phyloP scores from a whole-genome alignment of 2,113 vertebrate species.

The Myrmophylax atrothorax region DNA sequence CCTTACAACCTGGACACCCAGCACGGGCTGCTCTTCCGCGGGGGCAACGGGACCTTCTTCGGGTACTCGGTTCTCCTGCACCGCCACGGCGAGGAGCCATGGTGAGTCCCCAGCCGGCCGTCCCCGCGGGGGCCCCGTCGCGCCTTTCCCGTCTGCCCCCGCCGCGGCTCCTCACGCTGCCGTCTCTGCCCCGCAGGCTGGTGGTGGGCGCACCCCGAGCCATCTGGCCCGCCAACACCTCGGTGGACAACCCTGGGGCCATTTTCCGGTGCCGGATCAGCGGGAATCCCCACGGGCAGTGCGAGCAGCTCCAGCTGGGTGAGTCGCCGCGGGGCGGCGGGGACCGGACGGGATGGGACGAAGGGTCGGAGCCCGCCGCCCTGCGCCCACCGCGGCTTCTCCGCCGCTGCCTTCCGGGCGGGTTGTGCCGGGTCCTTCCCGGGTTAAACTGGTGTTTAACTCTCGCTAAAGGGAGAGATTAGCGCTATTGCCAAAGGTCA shows the following conservation, averaged over 20 bases:
- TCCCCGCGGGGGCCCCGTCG: not conserved
- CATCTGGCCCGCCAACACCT: slow-evolving; percentile 67
- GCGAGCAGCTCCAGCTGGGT: slow-evolving; percentile 80
- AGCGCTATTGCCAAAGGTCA: rapidly evolving
- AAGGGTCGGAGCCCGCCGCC: not conserved
- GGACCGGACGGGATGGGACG: not conserved
- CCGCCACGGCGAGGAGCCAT: slow-evolving; percentile 73
- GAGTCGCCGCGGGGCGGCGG: slow-evolving; percentile 29
- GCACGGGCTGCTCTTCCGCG: slow-evolving; percentile 78
- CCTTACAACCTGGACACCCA: slow-evolving; percentile 87
- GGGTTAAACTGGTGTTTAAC: not conserved
- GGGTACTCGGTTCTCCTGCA: slow-evolving; percentile 92
- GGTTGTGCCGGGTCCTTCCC: not conserved
- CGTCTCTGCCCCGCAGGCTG: slow-evolving; percentile 76
- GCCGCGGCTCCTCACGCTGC: not conserved
- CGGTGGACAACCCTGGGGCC: slow-evolving; percentile 81
- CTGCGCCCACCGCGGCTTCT: not conserved
- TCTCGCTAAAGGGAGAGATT: not conserved
- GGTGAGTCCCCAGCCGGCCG: slow-evolving; percentile 75
- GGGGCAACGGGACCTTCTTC: slow-evolving; percentile 81
- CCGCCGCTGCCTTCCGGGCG: not conserved
- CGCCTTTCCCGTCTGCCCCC: not conserved
- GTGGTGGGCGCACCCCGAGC: slow-evolving; percentile 88
- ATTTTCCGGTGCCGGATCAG: slow-evolving; percentile 84
- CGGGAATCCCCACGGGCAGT: slow-evolving; percentile 39